Percentiles rank a stretch among this genome's conserved stretches.
These are phyloP conservation scores for Climacteris rufus DNA, from an alignment of 2,113 vertebrate genomes.

Conservation along the genomic window DNA sequence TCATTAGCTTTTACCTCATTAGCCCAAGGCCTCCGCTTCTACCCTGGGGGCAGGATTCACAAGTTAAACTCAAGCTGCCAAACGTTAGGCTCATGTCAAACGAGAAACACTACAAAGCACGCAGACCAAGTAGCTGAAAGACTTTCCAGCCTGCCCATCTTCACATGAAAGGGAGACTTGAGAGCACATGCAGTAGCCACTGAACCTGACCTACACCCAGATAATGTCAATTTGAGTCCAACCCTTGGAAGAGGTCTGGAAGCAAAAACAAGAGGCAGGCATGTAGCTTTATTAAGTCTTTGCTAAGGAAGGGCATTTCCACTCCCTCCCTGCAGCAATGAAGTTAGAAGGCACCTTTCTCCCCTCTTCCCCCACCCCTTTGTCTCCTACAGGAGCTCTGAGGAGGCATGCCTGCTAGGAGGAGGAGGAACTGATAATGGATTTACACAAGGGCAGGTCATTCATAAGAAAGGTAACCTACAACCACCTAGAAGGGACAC, in stretches of 20 bases:
- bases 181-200: constrained; percentile 20
- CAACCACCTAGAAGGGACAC: background rate
- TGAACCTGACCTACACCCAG: constrained; percentile 61
- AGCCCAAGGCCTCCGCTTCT: background rate
- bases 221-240: constrained; percentile 38
- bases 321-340: background rate
- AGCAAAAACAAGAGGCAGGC: constrained; percentile 25
- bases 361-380: background rate
- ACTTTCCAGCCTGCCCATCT: constrained; percentile 40
- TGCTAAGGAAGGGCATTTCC: background rate
- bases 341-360: background rate
- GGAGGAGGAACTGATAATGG: background rate
- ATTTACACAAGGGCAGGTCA: background rate
- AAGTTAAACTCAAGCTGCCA: constrained; percentile 36
- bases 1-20: background rate
- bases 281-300: background rate
- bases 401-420: background rate
- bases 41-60: background rate
- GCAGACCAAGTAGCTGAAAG: background rate
- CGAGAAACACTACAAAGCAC: background rate
- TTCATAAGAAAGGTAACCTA: background rate
- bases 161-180: background rate
- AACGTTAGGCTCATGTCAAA: background rate
- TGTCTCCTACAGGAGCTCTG: background rate
- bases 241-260: constrained; percentile 47